Conservation (phyloP, 2,797 vertebrate genomes). For the Spondyliosoma cantharus region DNA sequence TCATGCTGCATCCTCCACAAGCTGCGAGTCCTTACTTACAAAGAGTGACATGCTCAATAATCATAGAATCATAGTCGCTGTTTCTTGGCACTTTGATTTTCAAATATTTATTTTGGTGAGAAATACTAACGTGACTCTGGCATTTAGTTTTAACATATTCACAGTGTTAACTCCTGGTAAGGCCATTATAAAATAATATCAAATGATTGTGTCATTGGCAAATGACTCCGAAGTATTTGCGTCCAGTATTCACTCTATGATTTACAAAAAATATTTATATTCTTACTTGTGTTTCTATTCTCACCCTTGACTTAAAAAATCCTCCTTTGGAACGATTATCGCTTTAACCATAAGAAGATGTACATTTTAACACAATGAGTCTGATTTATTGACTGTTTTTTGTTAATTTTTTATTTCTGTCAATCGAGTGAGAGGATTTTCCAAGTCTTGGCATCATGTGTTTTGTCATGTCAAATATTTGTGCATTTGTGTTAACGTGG, state of each 20-base stretch:
- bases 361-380: not conserved
- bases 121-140: conserved; percentile 33
- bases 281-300: conserved; percentile 67
- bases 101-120: not conserved
- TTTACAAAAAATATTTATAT: conserved; percentile 57
- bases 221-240: conserved; percentile 74
- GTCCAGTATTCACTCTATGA: conserved; percentile 56
- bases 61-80: conserved; percentile 17
- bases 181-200: conserved; percentile 25
- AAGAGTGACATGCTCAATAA: conserved; percentile 38
- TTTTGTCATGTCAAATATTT: conserved; percentile 81
- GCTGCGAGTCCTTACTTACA: conserved; percentile 52
- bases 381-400: conserved; percentile 14
- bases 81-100: conserved; percentile 26
- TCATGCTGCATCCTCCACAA: conserved; percentile 61
- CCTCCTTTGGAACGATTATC: conserved; percentile 56
- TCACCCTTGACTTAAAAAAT: conserved; percentile 77
- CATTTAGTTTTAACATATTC: conserved; percentile 28
- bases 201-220: conserved; percentile 75
- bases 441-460: conserved; percentile 78
- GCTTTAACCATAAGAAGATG: not conserved
- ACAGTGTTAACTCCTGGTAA: conserved; percentile 32
- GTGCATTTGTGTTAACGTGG: conserved; percentile 86
- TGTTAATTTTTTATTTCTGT: not conserved
- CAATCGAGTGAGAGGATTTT: conserved; percentile 72